Base-by-base conservation (phyloP, 2,797 vertebrate species). In the Mormyrus proboscirostris region DNA sequence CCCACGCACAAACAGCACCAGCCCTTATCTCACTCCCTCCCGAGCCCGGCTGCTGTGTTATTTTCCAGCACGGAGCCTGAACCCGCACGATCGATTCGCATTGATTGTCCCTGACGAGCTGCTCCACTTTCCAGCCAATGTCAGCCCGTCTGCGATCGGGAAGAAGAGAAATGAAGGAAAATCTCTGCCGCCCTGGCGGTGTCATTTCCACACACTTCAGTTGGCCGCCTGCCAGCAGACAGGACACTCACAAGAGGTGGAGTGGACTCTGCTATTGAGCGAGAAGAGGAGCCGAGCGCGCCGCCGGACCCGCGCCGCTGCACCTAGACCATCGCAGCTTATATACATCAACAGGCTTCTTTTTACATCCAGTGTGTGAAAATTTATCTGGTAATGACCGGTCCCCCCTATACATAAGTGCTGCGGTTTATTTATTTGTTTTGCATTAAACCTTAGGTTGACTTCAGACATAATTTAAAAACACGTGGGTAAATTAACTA, bases 121-220 rank as follows among this genome's bases (percentile, higher is more conserved):
- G 97, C 97, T 99, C 98, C 97, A 99, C 97, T 98, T 99, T 99
- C 97, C 96, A 98, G 97, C 98, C 98, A 98, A 99, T 98, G 98
- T 98, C 97, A 97, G 97, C 96, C 97, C 96, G 97, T 97, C 97
- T 96, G 96, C 96, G 95, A 96, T 96, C 95, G 97, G 96, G 96
- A 97, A 96, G 96, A 96, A 96, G 96, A 97, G 96, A 97, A 97
- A 97, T 96, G 96, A 97, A 97, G 96, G 96, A 97, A 97, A 97
- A 97, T 98, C 97, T 97, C 97, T 96, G 97, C 97, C 97, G 97
- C 97, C 97, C 97, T 97, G 97, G 96, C 97, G 97, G 97, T 98
- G 98, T 98, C 97, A 98, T 97, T 97, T 98, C 97, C 97, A 98
- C 97, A 97, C 98, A 97, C 97, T 97, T 96, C 96, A 94, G 94